These are phyloP conservation scores for Lichenostomus cassidix DNA, from an alignment of 2,113 vertebrate genomes.

Conservation along the genomic window DNA sequence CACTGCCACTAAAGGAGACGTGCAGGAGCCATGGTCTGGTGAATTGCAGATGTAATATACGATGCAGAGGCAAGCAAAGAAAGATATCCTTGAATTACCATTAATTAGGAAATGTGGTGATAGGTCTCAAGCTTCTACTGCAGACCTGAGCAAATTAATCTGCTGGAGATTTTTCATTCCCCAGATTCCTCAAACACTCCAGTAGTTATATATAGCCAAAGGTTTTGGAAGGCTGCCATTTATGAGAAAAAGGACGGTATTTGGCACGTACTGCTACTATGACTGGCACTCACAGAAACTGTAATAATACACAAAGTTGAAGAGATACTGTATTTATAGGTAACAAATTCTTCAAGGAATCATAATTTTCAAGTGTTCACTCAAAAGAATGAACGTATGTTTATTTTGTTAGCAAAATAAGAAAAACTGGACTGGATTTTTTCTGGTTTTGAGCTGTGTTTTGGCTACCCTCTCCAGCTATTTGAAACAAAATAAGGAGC, in stretches of 20 bases:
- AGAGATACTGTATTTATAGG: neutral
- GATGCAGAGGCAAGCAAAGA: neutral
- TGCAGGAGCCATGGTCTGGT: neutral
- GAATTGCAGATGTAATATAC: neutral
- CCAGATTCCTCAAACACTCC: neutral
- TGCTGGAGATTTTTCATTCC: neutral
- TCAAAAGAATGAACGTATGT: neutral
- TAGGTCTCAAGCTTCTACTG: neutral
- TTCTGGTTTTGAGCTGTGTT: neutral
- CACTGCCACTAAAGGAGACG: neutral
- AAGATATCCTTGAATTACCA: neutral
- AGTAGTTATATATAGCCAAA: slow-evolving; percentile 4
- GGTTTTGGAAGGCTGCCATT: slow-evolving; percentile 12
- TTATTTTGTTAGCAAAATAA: neutral
- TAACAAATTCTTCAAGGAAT: neutral
- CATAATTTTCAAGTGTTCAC: neutral
- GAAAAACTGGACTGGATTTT: neutral
- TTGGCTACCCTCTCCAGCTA: neutral
- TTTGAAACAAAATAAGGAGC: neutral
- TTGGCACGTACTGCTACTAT: neutral
- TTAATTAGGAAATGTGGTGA: neutral
- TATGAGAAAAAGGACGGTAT: neutral
- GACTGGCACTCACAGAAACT: neutral
- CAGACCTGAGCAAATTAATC: neutral
- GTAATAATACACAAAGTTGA: neutral